Evolutionary conservation across 2,797 vertebrate genomes (phyloP).

Genomic region (Diplodus puntazzo): DNA sequence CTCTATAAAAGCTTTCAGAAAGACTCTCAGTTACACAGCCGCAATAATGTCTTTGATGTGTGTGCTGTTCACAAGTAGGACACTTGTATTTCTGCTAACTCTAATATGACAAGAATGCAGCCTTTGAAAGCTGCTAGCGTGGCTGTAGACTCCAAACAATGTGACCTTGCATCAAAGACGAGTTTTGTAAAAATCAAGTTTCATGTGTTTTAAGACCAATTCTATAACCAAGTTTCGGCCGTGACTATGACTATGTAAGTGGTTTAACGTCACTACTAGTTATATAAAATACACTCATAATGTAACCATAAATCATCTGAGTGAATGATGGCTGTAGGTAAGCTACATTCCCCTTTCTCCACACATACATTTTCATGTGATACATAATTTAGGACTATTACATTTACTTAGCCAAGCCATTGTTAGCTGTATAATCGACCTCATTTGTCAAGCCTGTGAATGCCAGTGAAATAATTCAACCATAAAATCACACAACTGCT

Average conservation of each 20-base stretch:
- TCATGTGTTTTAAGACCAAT: neutral
- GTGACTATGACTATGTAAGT: too few relatives aligned
- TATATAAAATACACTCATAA: neutral
- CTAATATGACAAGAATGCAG: neutral
- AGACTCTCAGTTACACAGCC: too few relatives aligned
- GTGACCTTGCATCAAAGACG: neutral
- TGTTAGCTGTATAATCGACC: constrained; percentile 4
- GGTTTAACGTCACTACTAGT: too few relatives aligned
- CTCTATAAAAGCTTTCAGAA: too few relatives aligned
- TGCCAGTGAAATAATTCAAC: constrained; percentile 13
- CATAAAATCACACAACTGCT: constrained; percentile 26
- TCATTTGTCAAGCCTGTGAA: constrained; percentile 16
- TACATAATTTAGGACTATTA: constrained; percentile 3
- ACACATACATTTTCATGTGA: constrained; percentile 6
- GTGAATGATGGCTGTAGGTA: neutral
- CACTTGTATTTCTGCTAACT: too few relatives aligned
- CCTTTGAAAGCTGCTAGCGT: too few relatives aligned
- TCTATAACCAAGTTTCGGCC: neutral
- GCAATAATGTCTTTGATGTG: too few relatives aligned
- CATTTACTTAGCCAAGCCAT: neutral
- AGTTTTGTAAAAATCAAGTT: neutral
- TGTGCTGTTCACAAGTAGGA: too few relatives aligned
- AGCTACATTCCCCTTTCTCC: neutral
- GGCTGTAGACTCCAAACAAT: too few relatives aligned
- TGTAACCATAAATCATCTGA: constrained; percentile 7